phyloP scores from a whole-genome alignment of 2,888 invertebrate species.

The Teinopalpus imperialis region DNA sequence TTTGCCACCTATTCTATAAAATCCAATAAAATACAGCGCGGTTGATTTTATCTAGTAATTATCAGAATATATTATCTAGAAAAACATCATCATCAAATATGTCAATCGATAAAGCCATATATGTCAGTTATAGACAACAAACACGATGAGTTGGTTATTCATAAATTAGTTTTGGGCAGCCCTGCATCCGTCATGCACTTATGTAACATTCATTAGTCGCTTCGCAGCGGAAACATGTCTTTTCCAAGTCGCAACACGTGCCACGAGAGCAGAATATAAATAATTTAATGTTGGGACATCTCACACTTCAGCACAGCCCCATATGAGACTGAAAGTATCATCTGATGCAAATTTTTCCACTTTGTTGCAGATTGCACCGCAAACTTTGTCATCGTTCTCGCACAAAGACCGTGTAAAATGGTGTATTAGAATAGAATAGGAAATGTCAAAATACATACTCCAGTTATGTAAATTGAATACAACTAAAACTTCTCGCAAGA shows the following conservation, averaged over 20 bases:
- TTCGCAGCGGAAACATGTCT: constrained; percentile 43
- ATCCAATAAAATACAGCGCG: no score
- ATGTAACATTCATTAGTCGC: constrained; percentile 54
- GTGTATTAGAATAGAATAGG: constrained; percentile 8
- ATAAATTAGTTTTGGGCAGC: neutral
- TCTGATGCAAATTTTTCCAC: constrained; percentile 19
- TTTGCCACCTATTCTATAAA: no score
- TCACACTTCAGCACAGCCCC: constrained; percentile 14
- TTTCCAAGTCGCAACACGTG: constrained; percentile 35
- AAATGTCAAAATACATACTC: neutral
- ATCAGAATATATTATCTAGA: no score
- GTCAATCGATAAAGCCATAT: neutral
- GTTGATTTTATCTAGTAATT: no score
- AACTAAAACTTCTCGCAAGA: no score
- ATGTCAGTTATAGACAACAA: no score
- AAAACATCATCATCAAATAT: no score
- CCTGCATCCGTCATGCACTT: constrained; percentile 36
- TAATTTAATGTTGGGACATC: constrained; percentile 27
- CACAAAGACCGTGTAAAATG: constrained; percentile 11
- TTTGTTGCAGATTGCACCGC: constrained; percentile 28
- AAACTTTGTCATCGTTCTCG: constrained; percentile 14
- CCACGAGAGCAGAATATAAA: constrained; percentile 36
- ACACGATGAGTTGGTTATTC: no score
- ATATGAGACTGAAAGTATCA: constrained; percentile 5
- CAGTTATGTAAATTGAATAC: neutral